Evolutionary conservation across 2,113 vertebrate species (phyloP).

Genomic region (Epinephelus fuscoguttatus): DNA sequence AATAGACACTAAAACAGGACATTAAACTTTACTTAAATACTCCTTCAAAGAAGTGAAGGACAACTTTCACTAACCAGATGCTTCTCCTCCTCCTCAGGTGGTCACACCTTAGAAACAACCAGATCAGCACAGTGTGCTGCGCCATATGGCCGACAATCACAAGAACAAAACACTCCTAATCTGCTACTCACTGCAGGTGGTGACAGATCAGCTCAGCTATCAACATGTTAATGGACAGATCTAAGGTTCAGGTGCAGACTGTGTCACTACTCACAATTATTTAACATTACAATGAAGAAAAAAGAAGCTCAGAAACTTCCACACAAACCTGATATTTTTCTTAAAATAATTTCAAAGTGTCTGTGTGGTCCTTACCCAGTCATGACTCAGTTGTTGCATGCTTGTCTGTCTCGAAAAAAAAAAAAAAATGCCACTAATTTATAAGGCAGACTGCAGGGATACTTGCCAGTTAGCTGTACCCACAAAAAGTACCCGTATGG

Average conservation of each 20-base stretch:
- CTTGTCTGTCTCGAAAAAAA: constrained; percentile 24
- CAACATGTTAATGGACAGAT: neutral
- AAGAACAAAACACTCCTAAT: constrained; percentile 19
- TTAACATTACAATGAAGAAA: neutral
- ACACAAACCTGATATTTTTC: neutral
- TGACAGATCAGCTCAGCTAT: neutral
- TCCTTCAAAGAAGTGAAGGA: neutral
- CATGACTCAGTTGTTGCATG: constrained; percentile 11
- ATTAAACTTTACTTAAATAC: neutral
- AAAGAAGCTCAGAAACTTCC: neutral
- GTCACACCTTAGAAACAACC: neutral
- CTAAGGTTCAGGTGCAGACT: neutral
- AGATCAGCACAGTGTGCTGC: neutral
- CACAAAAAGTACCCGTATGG: constrained; percentile 28
- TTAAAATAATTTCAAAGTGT: neutral
- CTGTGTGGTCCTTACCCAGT: constrained; percentile 36
- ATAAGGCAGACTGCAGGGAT: constrained; percentile 15
- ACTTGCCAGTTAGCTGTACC: constrained; percentile 20
- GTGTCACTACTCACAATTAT: neutral
- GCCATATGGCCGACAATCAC: constrained; percentile 12
- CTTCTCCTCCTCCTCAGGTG: neutral
- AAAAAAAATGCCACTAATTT: constrained; percentile 21
- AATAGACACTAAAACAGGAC: neutral
- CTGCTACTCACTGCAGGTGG: neutral
- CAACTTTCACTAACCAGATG: neutral